Conservation (phyloP, 2,113 vertebrate genomes). For the Malurus melanocephalus region DNA sequence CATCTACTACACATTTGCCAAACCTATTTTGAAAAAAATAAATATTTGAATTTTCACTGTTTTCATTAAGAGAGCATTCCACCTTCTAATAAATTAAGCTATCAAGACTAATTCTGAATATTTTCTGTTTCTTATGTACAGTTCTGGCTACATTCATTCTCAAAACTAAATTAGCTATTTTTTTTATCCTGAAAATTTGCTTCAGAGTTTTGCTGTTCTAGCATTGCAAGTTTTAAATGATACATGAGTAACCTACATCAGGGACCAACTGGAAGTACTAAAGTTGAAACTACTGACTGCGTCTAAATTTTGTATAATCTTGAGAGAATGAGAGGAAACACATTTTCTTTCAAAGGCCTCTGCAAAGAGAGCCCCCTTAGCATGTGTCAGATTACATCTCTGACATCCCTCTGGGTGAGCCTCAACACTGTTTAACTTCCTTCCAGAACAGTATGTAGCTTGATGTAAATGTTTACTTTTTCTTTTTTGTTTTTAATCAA, state of each 20-base stretch:
- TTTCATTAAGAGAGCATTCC: background rate
- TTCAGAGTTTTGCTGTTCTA: background rate
- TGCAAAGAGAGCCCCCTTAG: background rate
- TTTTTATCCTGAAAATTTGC: background rate
- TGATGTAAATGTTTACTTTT: constrained; percentile 6
- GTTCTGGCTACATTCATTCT: background rate
- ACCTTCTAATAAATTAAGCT: background rate
- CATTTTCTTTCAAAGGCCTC: constrained; percentile 51
- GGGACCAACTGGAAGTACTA: constrained; percentile 17
- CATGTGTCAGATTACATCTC: constrained; percentile 48
- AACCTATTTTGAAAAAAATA: background rate
- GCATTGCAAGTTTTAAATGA: constrained; percentile 4
- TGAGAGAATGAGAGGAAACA: constrained; percentile 59
- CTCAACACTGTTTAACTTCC: constrained; percentile 28
- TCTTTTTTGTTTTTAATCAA: background rate
- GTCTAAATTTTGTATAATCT: constrained; percentile 46
- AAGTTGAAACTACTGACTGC: constrained; percentile 12
- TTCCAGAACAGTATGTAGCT: constrained; percentile 16
- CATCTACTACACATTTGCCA: background rate
- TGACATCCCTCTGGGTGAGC: constrained; percentile 14
- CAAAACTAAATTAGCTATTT: background rate
- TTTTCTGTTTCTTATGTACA: constrained; percentile 2
- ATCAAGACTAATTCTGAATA: background rate
- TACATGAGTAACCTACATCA: background rate
- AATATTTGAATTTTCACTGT: background rate